Evolutionary conservation across 2,113 vertebrate species (phyloP), one percentile per base, ranked within the genome.

Genomic region (Sander lucioperca): DNA sequence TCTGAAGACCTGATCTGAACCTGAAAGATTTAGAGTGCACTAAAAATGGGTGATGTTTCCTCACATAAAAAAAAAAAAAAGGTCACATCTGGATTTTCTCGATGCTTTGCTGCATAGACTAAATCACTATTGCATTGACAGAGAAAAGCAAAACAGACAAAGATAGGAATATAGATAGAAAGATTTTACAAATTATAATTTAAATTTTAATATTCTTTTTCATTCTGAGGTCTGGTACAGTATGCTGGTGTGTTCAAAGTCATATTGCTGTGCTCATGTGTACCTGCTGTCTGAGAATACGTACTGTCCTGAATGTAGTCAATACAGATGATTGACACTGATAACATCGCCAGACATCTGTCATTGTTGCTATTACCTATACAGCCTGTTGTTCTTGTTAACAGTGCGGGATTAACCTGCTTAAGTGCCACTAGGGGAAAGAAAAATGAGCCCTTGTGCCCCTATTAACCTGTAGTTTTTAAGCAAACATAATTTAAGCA

Each of bases 1-100:
- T 45, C 58, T 43, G 6, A 71, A 53, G 66, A 79, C 50, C 58
- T 59, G 75, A 64, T 66, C 7, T 74, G 5, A 80, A 57, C 75
- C 23, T 33, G 25, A 36, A 57, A 5, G 16, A 10, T 72, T 77
- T 15, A 72, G 21, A 77, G 14, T 13, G 13, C 18, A 14, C 23
- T 68, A 12, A 25, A 6, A 50, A 15, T 12, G 51, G 15, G 23
- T 23, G n/a, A 11, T 45, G 5, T n/a, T 68, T 43, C 58, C 51
- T 47, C 5, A 54, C 19, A 33, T 56, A 6, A 39, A 62, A 47
- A 27, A 69, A n/a, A n/a, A n/a, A n/a, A n/a, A n/a, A 45, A 62
- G 27, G 63, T 7, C 30, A 13, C 39, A 25, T 21, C n/a, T 13
- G 10, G 23, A 45, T 51, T 23, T 63, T 86, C 69, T 36, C 5